phyloP scores from a whole-genome alignment of 2,888 invertebrate genomes.

The Leptinotarsa peninsularis region DNA sequence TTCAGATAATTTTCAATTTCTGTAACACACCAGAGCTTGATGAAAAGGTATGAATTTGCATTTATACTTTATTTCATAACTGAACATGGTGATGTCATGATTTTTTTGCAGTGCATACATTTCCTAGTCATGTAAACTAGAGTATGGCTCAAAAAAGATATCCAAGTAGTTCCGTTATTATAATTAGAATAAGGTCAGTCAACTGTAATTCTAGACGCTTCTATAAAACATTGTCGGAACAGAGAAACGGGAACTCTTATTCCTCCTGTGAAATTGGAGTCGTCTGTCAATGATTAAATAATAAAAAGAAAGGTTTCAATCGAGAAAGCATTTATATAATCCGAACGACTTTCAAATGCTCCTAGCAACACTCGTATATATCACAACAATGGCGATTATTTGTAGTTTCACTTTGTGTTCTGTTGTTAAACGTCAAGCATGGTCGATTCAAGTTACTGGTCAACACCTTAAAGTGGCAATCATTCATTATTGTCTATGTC shows the following conservation, averaged over 20 bases:
- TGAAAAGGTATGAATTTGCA: too few species aligned
- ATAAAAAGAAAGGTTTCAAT: constrained; percentile 11
- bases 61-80: too few species aligned
- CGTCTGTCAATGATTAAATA: constrained; percentile 16
- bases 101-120: too few species aligned
- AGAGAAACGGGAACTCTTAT: not conserved
- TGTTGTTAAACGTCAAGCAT: not conserved
- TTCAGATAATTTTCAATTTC: too few species aligned
- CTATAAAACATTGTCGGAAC: not conserved
- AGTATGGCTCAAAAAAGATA: too few species aligned
- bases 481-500: too few species aligned
- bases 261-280: constrained; percentile 11
- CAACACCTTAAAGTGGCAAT: too few species aligned
- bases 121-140: too few species aligned
- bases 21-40: too few species aligned
- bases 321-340: constrained; percentile 25
- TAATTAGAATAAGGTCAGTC: constrained; percentile 17
- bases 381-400: constrained; percentile 22
- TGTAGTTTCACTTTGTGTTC: constrained; percentile 9
- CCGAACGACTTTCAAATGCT: constrained; percentile 26
- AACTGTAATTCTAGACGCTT: constrained; percentile 13
- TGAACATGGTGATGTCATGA: too few species aligned
- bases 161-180: not conserved
- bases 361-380: constrained; percentile 16
- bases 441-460: too few species aligned